Evolutionary conservation across 2,888 invertebrate species (phyloP).

Genomic region (Lithophane socia): DNA sequence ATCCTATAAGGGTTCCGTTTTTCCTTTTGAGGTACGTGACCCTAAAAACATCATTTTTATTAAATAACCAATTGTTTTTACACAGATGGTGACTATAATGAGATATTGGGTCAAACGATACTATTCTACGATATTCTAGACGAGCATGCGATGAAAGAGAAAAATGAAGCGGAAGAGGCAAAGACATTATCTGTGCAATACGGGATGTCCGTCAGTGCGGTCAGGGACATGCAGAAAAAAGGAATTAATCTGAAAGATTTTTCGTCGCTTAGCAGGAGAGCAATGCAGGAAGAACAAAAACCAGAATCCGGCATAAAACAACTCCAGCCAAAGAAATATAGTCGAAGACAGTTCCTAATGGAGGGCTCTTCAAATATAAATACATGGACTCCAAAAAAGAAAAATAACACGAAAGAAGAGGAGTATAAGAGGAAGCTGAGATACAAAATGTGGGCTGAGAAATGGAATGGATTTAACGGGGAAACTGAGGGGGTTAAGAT

Average conservation of each 20-base stretch:
- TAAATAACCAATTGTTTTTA: neutral
- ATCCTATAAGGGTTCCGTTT: no score
- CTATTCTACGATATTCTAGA: neutral
- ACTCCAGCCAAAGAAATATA: neutral
- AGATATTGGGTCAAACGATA: neutral
- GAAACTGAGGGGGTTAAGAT: neutral
- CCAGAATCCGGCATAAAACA: no score
- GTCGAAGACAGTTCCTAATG: neutral
- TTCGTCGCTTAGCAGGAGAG: neutral
- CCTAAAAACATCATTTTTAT: no score
- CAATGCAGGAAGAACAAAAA: neutral
- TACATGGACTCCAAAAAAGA: constrained; percentile 5
- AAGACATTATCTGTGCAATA: no score
- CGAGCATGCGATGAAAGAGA: accelerated
- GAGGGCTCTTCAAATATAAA: neutral
- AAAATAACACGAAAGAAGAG: constrained; percentile 1
- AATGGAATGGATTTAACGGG: neutral
- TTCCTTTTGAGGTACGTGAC: no score
- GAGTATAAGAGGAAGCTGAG: constrained; percentile 4
- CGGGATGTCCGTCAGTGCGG: accelerated
- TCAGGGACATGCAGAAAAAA: neutral
- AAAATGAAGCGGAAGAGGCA: no score
- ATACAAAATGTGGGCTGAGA: neutral
- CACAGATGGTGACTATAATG: neutral
- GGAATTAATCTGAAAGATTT: accelerated